phyloP scores from a whole-genome alignment of 1,140 invertebrate species.

The Philotrypesis tridentata region DNA sequence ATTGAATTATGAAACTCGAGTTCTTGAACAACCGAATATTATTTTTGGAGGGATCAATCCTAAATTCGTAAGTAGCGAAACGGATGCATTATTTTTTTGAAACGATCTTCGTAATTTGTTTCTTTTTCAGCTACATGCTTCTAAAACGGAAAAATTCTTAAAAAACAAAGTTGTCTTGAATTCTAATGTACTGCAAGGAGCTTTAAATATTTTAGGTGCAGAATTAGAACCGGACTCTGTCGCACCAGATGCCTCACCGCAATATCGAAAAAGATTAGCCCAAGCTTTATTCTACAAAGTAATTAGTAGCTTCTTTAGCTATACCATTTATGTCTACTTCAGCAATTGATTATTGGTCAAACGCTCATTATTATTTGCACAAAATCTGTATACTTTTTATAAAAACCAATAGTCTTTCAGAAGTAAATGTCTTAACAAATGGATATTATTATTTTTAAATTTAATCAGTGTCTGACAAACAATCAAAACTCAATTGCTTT shows the following conservation, averaged over 20 bases:
- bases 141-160: conserved; percentile 79
- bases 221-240: conserved; percentile 79
- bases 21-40: conserved; percentile 74
- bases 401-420: too few relatives aligned
- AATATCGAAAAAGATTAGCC: conserved; percentile 80
- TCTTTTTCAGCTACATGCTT: conserved; percentile 76
- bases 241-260: conserved; percentile 78
- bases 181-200: conserved; percentile 75
- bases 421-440: too few relatives aligned
- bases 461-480: too few relatives aligned
- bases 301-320: conserved; percentile 37
- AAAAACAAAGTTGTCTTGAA: conserved; percentile 74
- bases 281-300: conserved; percentile 86
- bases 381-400: too few relatives aligned
- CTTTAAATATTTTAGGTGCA: conserved; percentile 75
- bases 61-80: conserved; percentile 75
- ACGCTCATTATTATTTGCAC: too few relatives aligned
- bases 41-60: conserved; percentile 80
- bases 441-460: too few relatives aligned
- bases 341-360: not conserved
- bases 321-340: too few relatives aligned
- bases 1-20: conserved; percentile 69
- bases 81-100: not conserved
- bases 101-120: not conserved
- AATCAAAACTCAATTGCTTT: too few relatives aligned